These are phyloP conservation scores for Labeo catla DNA, from an alignment of 2,113 vertebrate species.

Conservation along the genomic window DNA sequence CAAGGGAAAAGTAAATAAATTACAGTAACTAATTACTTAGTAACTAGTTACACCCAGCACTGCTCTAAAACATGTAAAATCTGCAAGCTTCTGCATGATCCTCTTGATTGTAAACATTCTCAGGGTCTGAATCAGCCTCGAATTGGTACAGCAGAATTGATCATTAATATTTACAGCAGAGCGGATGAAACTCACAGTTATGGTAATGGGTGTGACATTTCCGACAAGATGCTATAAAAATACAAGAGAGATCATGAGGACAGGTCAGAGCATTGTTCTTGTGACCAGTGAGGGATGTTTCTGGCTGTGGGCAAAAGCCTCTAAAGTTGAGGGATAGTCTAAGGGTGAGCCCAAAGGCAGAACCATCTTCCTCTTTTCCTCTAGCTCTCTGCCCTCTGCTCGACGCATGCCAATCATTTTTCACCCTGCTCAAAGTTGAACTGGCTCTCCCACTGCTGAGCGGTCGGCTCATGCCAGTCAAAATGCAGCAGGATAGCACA, in stretches of 20 bases:
- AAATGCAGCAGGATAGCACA: slow-evolving; percentile 47
- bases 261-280: slow-evolving; percentile 28
- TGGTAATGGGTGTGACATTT: no score
- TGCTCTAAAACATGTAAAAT: no score
- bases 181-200: no score
- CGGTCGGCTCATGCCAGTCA: slow-evolving; percentile 25
- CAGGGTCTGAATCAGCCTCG: no score
- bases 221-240: slow-evolving; percentile 62
- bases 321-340: slow-evolving; percentile 63
- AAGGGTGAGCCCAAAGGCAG: slow-evolving; percentile 64
- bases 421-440: slow-evolving; percentile 58
- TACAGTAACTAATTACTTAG: no score
- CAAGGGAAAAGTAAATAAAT: no score
- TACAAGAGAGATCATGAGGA: not conserved
- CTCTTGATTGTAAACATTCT: no score
- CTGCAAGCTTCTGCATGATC: no score
- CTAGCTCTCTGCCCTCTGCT: slow-evolving; percentile 27
- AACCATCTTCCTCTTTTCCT: slow-evolving; percentile 48
- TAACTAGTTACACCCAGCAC: no score
- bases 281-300: slow-evolving; percentile 49
- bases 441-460: slow-evolving; percentile 58
- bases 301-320: slow-evolving; percentile 49
- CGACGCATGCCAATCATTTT: slow-evolving; percentile 62
- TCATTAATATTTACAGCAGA: no score
- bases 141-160: no score